Evolutionary conservation across 2,888 invertebrate species (phyloP).

Genomic region (Pyrrhia umbra): DNA sequence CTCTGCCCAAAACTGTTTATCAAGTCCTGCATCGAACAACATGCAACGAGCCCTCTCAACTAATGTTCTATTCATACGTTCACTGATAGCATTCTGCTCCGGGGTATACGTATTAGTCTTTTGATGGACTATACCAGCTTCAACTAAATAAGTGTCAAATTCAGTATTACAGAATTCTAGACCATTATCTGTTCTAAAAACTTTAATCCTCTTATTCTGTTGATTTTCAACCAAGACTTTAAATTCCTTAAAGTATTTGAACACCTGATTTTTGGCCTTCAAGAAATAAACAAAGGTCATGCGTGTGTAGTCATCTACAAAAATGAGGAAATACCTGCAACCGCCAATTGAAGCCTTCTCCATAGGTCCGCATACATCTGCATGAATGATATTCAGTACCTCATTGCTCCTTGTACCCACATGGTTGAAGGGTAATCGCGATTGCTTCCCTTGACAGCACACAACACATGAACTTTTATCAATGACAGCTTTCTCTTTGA

Average conservation of each 20-base stretch:
- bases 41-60: too few relatives aligned
- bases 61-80: conserved; percentile 7
- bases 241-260: conserved; percentile 15
- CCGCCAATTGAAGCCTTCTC: too few relatives aligned
- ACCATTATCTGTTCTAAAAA: conserved; percentile 4
- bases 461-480: conserved; percentile 15
- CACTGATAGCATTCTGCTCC: conserved; percentile 15
- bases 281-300: conserved; percentile 32
- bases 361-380: too few relatives aligned
- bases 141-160: neutral
- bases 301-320: conserved; percentile 32
- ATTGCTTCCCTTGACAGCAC: conserved; percentile 39
- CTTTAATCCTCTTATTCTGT: neutral
- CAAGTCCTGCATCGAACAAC: conserved; percentile 7
- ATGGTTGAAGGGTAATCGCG: conserved; percentile 16
- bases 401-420: conserved; percentile 1
- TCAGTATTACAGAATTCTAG: neutral
- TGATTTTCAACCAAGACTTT: conserved; percentile 14
- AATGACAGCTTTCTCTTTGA: neutral
- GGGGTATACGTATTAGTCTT: conserved; percentile 16
- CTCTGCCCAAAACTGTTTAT: conserved; percentile 17
- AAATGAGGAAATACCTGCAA: conserved; percentile 26
- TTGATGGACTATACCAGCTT: conserved; percentile 12
- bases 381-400: conserved; percentile 15
- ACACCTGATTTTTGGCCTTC: conserved; percentile 23